Evolutionary conservation across 2,797 vertebrate species (phyloP).

Genomic region (Melanotaenia parkinsoni): DNA sequence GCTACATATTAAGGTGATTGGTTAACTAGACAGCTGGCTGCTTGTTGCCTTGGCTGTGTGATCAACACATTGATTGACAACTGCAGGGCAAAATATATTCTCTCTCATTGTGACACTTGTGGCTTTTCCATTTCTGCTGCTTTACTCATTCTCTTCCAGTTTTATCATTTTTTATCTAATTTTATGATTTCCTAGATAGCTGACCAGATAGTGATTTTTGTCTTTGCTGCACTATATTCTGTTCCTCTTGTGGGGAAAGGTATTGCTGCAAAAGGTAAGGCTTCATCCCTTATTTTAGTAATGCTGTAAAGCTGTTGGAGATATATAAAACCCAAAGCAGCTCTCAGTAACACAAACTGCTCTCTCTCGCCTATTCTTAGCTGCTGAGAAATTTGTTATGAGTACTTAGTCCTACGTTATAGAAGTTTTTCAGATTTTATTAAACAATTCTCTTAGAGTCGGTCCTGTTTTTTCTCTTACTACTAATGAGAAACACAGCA

Average conservation of each 20-base stretch:
- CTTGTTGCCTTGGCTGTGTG: constrained; percentile 16
- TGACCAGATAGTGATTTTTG: not conserved
- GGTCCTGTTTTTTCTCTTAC: constrained; percentile 3
- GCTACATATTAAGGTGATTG: constrained; percentile 16
- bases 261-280: not conserved
- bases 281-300: constrained; percentile 8
- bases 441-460: not conserved
- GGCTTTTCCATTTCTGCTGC: not conserved
- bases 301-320: constrained; percentile 15
- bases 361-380: not conserved
- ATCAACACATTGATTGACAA: constrained; percentile 27
- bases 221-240: not conserved
- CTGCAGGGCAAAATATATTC: constrained; percentile 1
- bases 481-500: constrained; percentile 23
- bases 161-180: not conserved
- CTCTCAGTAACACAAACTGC: not conserved
- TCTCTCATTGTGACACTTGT: not conserved
- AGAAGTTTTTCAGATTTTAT: constrained; percentile 33
- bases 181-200: constrained; percentile 1
- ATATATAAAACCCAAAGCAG: constrained; percentile 7
- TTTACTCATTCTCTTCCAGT: not conserved
- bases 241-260: not conserved
- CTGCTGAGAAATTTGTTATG: not conserved
- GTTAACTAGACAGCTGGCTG: constrained; percentile 25
- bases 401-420: not conserved